phyloP scores from a whole-genome alignment of 2,888 invertebrate species.

The Dione vanillae region DNA sequence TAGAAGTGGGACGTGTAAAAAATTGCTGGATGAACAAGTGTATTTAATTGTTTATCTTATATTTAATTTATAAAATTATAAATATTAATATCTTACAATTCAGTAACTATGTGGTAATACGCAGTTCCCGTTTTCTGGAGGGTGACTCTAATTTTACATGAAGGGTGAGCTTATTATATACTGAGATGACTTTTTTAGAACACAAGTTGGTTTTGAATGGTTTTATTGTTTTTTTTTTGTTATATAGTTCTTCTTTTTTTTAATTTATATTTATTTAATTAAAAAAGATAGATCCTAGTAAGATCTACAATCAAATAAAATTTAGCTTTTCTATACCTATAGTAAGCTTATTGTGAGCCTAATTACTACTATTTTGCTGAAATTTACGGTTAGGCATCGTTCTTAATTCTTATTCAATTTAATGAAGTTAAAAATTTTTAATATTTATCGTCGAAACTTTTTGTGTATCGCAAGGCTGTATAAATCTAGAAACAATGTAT shows the following conservation, averaged over 20 bases:
- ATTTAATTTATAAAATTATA: constrained; percentile 48
- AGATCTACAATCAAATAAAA: no score
- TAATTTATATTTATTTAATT: not conserved
- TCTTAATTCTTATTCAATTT: no score
- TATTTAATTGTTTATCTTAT: constrained; percentile 3
- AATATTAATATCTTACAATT: constrained; percentile 59
- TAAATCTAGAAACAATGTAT: not conserved
- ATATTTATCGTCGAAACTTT: not conserved
- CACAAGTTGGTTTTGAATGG: constrained; percentile 11
- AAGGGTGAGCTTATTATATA: constrained; percentile 71
- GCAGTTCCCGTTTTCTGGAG: constrained; percentile 53
- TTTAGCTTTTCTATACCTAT: no score
- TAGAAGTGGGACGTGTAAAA: constrained; percentile 10
- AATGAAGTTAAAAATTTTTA: not conserved
- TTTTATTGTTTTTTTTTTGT: not conserved
- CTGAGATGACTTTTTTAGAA: constrained; percentile 21
- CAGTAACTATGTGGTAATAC: constrained; percentile 57
- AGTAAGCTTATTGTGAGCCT: not conserved
- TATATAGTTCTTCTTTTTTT: not conserved
- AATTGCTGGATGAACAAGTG: constrained; percentile 18
- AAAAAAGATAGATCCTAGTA: no score
- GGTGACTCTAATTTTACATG: constrained; percentile 66
- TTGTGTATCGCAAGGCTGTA: no score
- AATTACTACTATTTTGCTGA: not conserved
- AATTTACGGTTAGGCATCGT: not conserved